Conservation (phyloP, 2,888 invertebrate genomes). For the Thalpophila matura region DNA sequence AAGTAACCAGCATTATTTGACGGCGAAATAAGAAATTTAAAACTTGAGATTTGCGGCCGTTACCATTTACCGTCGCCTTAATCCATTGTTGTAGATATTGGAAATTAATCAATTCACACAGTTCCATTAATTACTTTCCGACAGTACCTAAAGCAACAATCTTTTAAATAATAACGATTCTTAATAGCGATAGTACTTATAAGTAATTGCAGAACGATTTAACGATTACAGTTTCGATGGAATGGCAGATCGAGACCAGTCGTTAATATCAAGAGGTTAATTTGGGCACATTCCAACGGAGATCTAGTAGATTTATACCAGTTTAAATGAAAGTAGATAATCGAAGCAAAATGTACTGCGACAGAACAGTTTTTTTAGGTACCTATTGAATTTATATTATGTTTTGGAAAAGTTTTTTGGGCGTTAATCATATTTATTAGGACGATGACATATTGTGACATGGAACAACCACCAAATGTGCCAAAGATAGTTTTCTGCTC, state of each 20-base stretch:
- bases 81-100: no score
- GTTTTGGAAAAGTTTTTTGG: background rate
- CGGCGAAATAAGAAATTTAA: no score
- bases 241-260: conserved; percentile 37
- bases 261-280: conserved; percentile 61
- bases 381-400: background rate
- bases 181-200: conserved; percentile 10
- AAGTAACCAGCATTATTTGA: no score
- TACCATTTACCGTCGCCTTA: no score
- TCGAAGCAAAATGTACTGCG: background rate
- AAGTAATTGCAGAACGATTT: conserved; percentile 34
- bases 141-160: conserved; percentile 10
- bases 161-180: conserved; percentile 21
- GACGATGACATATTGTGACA: background rate
- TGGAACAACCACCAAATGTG: background rate
- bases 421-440: conserved; percentile 8
- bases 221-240: conserved; percentile 44
- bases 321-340: conserved; percentile 30
- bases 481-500: background rate
- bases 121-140: conserved; percentile 20
- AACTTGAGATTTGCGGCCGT: no score
- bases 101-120: no score
- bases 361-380: background rate
- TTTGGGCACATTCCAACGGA: conserved; percentile 49
- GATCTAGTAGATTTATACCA: conserved; percentile 38